phyloP scores from a whole-genome alignment of 2,888 invertebrate species.

The Papilio gigon region DNA sequence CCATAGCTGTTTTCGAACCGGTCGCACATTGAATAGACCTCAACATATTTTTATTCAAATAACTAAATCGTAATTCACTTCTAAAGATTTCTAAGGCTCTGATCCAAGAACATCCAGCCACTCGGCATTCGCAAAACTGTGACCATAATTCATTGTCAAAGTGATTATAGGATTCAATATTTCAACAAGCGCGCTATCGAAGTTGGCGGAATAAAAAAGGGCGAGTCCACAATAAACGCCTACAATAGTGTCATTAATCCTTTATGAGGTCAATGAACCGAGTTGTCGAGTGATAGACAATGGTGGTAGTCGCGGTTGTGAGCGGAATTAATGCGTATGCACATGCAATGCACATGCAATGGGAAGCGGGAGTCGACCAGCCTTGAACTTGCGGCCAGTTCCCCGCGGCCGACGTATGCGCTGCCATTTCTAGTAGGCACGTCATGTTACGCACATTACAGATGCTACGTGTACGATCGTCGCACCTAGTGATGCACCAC shows the following conservation, averaged over 20 bases:
- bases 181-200: constrained; percentile 48
- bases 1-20: constrained; percentile 3
- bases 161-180: constrained; percentile 40
- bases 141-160: constrained; percentile 3
- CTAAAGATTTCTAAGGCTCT: not conserved
- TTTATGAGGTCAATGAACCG: constrained; percentile 76
- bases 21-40: not conserved
- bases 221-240: constrained; percentile 60
- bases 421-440: constrained; percentile 72
- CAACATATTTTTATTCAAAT: constrained; percentile 1
- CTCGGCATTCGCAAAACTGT: not conserved
- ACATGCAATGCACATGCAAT: constrained; percentile 78
- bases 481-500: constrained; percentile 28
- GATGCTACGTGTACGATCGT: constrained; percentile 33
- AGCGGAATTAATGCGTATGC: constrained; percentile 77
- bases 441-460: constrained; percentile 54
- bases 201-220: constrained; percentile 66
- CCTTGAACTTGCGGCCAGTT: constrained; percentile 79
- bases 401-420: constrained; percentile 69
- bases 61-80: not conserved
- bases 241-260: constrained; percentile 79
- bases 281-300: constrained; percentile 76
- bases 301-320: constrained; percentile 77
- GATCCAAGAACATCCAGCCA: not conserved
- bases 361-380: constrained; percentile 75